These are phyloP conservation scores for Lepilemur ruficaudatus DNA, from an alignment of 2,797 vertebrate species.

Conservation along the genomic window DNA sequence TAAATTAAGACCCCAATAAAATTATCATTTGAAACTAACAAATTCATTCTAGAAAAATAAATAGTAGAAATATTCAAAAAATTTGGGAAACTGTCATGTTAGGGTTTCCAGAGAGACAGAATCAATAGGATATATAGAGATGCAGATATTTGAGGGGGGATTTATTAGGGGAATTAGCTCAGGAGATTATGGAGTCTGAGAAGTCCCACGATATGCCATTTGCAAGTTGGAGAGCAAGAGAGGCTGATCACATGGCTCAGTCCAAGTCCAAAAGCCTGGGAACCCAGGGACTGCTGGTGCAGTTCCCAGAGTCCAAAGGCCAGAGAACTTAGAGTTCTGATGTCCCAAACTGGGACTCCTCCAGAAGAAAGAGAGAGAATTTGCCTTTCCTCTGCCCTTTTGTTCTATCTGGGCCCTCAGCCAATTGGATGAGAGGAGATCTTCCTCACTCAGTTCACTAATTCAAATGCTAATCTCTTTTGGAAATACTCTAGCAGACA, in stretches of 20 bases:
- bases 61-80: neutral
- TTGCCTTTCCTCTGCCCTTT: neutral
- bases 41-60: neutral
- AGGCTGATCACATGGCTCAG: neutral
- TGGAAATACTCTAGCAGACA: neutral
- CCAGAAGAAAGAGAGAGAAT: neutral
- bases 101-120: neutral
- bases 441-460: neutral
- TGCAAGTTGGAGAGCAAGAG: neutral
- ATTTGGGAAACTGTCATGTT: neutral
- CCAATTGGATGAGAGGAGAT: neutral
- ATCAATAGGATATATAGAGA: neutral
- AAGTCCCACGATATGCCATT: too few species aligned
- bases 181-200: neutral
- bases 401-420: neutral
- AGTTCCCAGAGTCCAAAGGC: neutral
- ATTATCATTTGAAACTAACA: neutral
- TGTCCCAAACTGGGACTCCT: neutral
- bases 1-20: neutral
- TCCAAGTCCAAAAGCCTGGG: neutral
- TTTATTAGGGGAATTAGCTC: neutral
- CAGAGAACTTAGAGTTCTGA: neutral
- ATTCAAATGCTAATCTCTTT: neutral
- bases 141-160: neutral
- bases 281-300: neutral